phyloP scores from a whole-genome alignment of 2,888 invertebrate genomes.

The Eumacrocentrus americanus region DNA sequence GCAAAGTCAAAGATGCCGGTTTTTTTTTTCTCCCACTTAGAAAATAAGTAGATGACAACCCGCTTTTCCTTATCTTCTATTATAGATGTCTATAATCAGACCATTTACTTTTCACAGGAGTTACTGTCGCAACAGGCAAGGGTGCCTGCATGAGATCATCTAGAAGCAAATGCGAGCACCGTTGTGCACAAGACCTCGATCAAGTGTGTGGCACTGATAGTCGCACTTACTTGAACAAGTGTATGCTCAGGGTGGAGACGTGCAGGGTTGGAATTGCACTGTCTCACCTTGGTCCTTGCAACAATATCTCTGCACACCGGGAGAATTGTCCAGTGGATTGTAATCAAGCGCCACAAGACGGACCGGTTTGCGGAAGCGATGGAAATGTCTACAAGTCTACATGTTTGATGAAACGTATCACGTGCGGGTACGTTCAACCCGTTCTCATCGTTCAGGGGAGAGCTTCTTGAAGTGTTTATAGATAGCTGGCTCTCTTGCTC shows the following conservation, averaged over 20 bases:
- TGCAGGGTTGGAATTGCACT: slow-evolving; percentile 68
- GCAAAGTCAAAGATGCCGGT: background rate
- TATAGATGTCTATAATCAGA: no score
- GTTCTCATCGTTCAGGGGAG: background rate
- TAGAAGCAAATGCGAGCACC: slow-evolving; percentile 66
- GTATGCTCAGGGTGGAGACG: slow-evolving; percentile 62
- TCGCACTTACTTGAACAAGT: slow-evolving; percentile 83
- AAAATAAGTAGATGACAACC: no score
- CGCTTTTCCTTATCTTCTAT: background rate
- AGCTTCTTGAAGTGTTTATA: no score
- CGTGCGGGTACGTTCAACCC: slow-evolving; percentile 74
- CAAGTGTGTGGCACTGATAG: slow-evolving; percentile 89
- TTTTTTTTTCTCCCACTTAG: background rate
- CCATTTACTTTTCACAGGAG: slow-evolving; percentile 46
- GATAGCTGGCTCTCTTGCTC: background rate
- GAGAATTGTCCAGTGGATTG: slow-evolving; percentile 91
- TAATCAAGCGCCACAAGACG: slow-evolving; percentile 84
- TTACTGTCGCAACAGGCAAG: slow-evolving; percentile 56
- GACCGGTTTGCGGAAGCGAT: slow-evolving; percentile 90
- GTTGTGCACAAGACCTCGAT: slow-evolving; percentile 83
- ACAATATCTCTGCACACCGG: slow-evolving; percentile 78
- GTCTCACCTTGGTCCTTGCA: slow-evolving; percentile 70
- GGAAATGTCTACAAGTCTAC: slow-evolving; percentile 92
- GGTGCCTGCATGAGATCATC: slow-evolving; percentile 63
- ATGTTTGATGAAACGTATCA: slow-evolving; percentile 89